Base-by-base conservation (phyloP, 2,797 vertebrate genomes). In the Gouania willdenowi region DNA sequence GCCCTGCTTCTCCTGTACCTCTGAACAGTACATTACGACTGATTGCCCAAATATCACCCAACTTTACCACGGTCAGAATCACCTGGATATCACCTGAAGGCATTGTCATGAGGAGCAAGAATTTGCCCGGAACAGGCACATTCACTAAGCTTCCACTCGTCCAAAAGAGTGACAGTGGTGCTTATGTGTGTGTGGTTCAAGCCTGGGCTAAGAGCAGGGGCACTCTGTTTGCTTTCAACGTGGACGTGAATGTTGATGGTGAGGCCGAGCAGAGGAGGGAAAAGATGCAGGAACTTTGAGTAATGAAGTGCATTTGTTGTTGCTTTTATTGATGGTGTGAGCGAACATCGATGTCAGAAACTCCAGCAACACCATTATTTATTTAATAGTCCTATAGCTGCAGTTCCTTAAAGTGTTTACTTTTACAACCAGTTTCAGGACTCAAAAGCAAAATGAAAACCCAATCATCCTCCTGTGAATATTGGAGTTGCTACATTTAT, bases 91-190 rank as follows among this genome's bases (percentile, higher is more conserved):
- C 81, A n/a, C 85, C 78, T 4, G 34, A 28, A 0, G 71, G 66
- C 4, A 3, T 12, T 17, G 23, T 45, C 4, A 56, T 90, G 40
- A 77, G 43, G 39, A 80, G 49, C 0, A 71, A 80, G 37, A 52
- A 25, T 5, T 37, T 5, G 1, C 4, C 6, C 9, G 54, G 37
- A 0, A 5, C 6, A 0, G 60, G 59, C 25, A 65, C 36, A 0
- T 58, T 78, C 49, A 57, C 83, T 48, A 90, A 90, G 57, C 51
- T 88, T 40, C 85, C 89, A 4, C 48, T 15, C 29, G 20, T 87
- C 27, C 32, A 26, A 27, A 10, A 0, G n/a, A 26, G 0, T 1
- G 86, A 91, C 28, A 13, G 1, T 0, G 89, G 88, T 13, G 3
- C 21, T 25, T 91, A 89, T 22, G 32, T 52, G 29, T 90, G 88